Conservation (phyloP, 2,888 invertebrate species). For the Petrophora chlorosata region DNA sequence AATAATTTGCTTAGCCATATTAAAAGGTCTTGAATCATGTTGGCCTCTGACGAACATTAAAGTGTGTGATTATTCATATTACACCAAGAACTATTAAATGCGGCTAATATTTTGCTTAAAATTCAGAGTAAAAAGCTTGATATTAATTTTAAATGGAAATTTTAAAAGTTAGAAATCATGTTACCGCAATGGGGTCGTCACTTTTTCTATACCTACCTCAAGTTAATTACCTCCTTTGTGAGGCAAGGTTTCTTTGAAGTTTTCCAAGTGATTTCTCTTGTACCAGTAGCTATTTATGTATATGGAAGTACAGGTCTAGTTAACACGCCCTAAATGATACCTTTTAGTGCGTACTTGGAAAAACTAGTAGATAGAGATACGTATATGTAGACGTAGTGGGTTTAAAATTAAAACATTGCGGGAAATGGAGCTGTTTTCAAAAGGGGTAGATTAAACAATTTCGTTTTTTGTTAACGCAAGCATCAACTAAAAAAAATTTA, state of each 20-base stretch:
- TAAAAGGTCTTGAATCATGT: constrained; percentile 4
- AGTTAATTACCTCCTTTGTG: constrained; percentile 34
- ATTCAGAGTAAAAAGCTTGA: not conserved
- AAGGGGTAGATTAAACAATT: not conserved
- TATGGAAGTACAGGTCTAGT: constrained; percentile 43
- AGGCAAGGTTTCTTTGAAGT: constrained; percentile 37
- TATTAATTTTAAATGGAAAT: constrained; percentile 2
- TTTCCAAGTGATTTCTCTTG: constrained; percentile 56
- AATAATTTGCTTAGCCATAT: constrained; percentile 17
- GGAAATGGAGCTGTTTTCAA: not conserved
- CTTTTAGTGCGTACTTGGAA: constrained; percentile 13
- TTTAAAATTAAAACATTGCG: not conserved
- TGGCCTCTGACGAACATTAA: constrained; percentile 7
- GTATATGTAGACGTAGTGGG: too few species aligned
- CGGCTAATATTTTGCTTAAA: not conserved
- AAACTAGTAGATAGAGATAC: not conserved
- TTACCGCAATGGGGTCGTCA: constrained; percentile 3
- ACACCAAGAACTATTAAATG: not conserved
- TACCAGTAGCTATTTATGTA: constrained; percentile 35
- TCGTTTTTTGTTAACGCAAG: too few species aligned
- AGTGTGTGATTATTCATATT: not conserved
- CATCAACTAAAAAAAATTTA: too few species aligned
- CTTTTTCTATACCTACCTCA: constrained; percentile 20
- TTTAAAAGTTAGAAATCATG: not conserved
- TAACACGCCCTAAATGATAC: constrained; percentile 43